A percentile compares a stretch with the other conserved stretches of the same genome.
phyloP scores from a whole-genome alignment of 2,888 invertebrate genomes.

The Melipona beecheii region DNA sequence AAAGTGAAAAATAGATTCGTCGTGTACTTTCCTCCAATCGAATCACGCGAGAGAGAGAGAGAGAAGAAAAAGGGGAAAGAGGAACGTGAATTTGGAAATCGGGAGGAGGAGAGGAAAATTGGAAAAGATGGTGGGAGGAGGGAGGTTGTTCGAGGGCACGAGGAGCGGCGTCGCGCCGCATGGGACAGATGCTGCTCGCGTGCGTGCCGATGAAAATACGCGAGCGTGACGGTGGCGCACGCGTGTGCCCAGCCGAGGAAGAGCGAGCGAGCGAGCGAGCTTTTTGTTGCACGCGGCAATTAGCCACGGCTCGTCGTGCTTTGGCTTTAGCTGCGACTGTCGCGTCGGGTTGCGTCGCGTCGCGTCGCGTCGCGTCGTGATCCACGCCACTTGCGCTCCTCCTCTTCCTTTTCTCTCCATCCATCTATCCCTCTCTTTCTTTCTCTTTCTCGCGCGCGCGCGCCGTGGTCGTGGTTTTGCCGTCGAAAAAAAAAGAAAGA shows the following conservation, averaged over 20 bases:
- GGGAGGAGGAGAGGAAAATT: background rate
- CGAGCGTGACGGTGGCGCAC: slow-evolving; percentile 55
- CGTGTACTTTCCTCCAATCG: too few relatives aligned
- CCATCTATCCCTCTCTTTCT: background rate
- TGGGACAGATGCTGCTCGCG: slow-evolving; percentile 52
- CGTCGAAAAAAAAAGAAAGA: slow-evolving; percentile 7
- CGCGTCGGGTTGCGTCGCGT: slow-evolving; percentile 56
- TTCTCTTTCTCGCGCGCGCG: background rate
- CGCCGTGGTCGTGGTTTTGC: too few relatives aligned
- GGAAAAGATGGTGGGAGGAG: background rate
- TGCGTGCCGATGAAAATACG: slow-evolving; percentile 62
- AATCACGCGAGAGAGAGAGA: too few relatives aligned
- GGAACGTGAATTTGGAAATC: background rate
- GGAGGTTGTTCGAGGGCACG: background rate
- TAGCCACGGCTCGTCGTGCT: slow-evolving; percentile 82
- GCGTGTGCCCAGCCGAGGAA: slow-evolving; percentile 49
- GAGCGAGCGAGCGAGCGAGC: slow-evolving; percentile 63
- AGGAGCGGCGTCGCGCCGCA: slow-evolving; percentile 2
- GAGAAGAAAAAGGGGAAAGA: too few relatives aligned
- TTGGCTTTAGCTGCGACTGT: slow-evolving; percentile 72
- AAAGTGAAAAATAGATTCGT: too few relatives aligned
- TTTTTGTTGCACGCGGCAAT: slow-evolving; percentile 81
- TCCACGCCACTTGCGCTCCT: slow-evolving; percentile 45
- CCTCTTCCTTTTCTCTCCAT: background rate
- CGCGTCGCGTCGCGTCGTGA: slow-evolving; percentile 55